phyloP scores from a whole-genome alignment of 2,888 invertebrate species.

The Periphyllus acericola region DNA sequence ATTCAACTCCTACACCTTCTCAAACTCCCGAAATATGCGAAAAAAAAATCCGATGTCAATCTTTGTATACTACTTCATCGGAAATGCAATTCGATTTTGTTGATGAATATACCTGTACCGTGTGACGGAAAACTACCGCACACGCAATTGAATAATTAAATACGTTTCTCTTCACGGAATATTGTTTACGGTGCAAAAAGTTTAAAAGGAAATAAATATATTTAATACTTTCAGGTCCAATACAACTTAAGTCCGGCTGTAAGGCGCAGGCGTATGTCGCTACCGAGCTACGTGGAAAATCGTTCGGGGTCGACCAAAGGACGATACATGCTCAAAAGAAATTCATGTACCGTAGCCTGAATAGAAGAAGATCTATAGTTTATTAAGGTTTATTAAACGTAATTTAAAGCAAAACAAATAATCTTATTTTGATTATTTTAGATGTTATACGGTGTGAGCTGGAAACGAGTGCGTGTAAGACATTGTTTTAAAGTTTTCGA shows the following conservation, averaged over 20 bases:
- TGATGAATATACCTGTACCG: too few relatives aligned
- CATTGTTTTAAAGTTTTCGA: slow-evolving; percentile 19
- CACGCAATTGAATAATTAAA: too few relatives aligned
- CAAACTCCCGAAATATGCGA: too few relatives aligned
- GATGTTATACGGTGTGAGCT: not conserved
- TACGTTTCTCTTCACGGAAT: too few relatives aligned
- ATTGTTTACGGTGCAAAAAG: too few relatives aligned
- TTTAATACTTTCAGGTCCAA: slow-evolving; percentile 67
- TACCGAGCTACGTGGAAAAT: slow-evolving; percentile 69
- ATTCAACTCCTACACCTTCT: too few relatives aligned
- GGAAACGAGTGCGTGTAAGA: slow-evolving; percentile 12
- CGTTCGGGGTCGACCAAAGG: slow-evolving; percentile 63
- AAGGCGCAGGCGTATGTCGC: slow-evolving; percentile 80
- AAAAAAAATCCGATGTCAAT: too few relatives aligned
- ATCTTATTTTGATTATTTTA: slow-evolving; percentile 35
- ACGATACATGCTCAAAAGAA: slow-evolving; percentile 66
- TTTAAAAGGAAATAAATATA: not conserved
- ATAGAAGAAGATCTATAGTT: not conserved
- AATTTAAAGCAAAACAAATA: slow-evolving; percentile 20
- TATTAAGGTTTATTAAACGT: not conserved
- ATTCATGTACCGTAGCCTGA: slow-evolving; percentile 66
- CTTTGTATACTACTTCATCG: too few relatives aligned
- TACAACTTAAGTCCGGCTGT: slow-evolving; percentile 89
- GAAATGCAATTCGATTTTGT: too few relatives aligned
- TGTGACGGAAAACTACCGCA: too few relatives aligned